phyloP scores from a whole-genome alignment of 2,113 vertebrate genomes.

The Macroglossus sobrinus region DNA sequence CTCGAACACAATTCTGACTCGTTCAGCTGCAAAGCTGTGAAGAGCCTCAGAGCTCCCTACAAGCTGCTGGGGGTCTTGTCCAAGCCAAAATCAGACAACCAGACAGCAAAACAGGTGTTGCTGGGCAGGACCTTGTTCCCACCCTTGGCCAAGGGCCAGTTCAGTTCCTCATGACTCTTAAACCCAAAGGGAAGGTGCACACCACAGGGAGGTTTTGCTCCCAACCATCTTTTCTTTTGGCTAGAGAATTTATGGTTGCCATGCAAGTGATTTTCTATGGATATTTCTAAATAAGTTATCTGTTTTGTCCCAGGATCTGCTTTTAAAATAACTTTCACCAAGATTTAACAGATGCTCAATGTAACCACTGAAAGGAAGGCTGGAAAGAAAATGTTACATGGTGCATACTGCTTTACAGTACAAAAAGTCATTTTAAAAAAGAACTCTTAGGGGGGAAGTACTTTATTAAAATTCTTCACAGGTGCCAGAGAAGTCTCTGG shows the following conservation, averaged over 20 bases:
- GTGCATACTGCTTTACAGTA: background rate
- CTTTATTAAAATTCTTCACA: conserved; percentile 30
- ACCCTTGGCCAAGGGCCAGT: background rate
- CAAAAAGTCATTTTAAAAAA: conserved; percentile 26
- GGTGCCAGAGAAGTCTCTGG: background rate
- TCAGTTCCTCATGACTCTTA: background rate
- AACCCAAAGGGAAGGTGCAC: background rate
- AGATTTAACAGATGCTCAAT: conserved; percentile 20
- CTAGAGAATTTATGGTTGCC: background rate
- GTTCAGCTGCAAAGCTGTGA: background rate
- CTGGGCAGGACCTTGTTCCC: background rate
- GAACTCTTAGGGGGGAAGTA: background rate
- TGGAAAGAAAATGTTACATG: background rate
- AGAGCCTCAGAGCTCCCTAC: background rate
- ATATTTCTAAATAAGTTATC: background rate
- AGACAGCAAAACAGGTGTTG: background rate
- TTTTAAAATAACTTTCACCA: conserved; percentile 37
- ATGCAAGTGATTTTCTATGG: background rate
- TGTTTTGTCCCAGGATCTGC: background rate
- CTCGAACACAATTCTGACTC: background rate
- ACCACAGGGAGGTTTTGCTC: background rate
- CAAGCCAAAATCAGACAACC: background rate
- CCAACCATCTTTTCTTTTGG: background rate
- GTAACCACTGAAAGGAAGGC: conserved; percentile 17
- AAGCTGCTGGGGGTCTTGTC: background rate